These are phyloP conservation scores for Cyprinella venusta DNA, from an alignment of 2,797 vertebrate genomes.

Conservation along the genomic window DNA sequence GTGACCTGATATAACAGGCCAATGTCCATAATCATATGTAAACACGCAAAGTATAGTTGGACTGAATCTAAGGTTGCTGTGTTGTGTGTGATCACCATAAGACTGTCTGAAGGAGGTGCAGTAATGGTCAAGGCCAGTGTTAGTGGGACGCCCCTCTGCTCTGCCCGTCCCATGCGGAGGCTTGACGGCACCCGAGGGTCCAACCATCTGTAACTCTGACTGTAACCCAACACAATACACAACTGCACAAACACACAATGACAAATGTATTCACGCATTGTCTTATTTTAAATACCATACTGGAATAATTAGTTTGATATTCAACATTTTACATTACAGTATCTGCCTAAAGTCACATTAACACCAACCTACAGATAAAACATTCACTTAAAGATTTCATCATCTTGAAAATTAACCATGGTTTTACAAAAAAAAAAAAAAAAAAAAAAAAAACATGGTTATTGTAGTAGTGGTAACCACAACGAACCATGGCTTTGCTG, in stretches of 20 bases:
- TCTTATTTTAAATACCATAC: background rate
- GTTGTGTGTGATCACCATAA: conserved; percentile 44
- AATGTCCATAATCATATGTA: background rate
- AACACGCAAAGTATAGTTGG: background rate
- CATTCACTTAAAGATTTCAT: background rate
- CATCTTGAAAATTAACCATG: too few species aligned
- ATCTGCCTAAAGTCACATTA: background rate
- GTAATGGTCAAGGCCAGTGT: conserved; percentile 43
- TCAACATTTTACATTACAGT: conserved; percentile 1
- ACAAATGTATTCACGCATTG: background rate
- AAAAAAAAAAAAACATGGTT: too few species aligned
- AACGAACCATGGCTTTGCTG: too few species aligned
- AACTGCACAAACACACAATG: background rate
- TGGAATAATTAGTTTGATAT: background rate
- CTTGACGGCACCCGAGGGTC: conserved; percentile 56
- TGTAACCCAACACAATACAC: background rate
- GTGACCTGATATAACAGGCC: background rate
- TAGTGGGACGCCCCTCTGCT: conserved; percentile 48
- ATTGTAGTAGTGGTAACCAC: too few species aligned
- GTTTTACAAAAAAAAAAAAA: too few species aligned
- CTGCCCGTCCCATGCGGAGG: conserved; percentile 47
- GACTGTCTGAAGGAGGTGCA: conserved; percentile 53
- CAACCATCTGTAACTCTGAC: conserved; percentile 68
- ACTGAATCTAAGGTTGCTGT: background rate
- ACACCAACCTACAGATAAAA: background rate